These are phyloP conservation scores for Corapipo altera DNA, from an alignment of 2,113 vertebrate genomes.

Conservation along the genomic window DNA sequence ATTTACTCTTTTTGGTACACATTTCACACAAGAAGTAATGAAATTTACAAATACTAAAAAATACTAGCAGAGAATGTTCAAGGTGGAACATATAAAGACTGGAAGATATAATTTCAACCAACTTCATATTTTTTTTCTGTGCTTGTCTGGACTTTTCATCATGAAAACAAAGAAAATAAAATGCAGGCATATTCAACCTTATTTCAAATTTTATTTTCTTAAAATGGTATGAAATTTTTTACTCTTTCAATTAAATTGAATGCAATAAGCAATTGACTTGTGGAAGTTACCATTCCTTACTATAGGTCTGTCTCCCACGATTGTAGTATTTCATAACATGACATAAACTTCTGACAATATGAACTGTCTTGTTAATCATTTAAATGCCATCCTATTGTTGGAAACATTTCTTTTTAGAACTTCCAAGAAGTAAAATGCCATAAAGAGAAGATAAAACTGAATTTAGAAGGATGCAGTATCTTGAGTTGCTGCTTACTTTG, in stretches of 20 bases:
- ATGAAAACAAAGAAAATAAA: not conserved
- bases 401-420: not conserved
- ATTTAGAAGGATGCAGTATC: not conserved
- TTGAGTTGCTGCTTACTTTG: not conserved
- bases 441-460: not conserved
- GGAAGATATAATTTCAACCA: not conserved
- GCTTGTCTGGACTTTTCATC: not conserved
- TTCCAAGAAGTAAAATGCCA: not conserved
- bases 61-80: not conserved
- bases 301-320: not conserved
- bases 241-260: not conserved
- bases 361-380: not conserved
- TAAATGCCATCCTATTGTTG: not conserved
- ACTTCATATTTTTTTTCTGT: not conserved
- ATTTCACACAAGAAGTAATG: not conserved
- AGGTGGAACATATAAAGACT: not conserved
- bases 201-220: not conserved
- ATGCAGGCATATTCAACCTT: not conserved
- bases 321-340: not conserved
- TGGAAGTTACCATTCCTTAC: not conserved
- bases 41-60: not conserved
- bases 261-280: not conserved
- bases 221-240: not conserved
- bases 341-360: rapidly evolving
- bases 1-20: not conserved